These are phyloP conservation scores for Yponomeuta cagnagella DNA, from an alignment of 2,888 invertebrate genomes.

Conservation along the genomic window DNA sequence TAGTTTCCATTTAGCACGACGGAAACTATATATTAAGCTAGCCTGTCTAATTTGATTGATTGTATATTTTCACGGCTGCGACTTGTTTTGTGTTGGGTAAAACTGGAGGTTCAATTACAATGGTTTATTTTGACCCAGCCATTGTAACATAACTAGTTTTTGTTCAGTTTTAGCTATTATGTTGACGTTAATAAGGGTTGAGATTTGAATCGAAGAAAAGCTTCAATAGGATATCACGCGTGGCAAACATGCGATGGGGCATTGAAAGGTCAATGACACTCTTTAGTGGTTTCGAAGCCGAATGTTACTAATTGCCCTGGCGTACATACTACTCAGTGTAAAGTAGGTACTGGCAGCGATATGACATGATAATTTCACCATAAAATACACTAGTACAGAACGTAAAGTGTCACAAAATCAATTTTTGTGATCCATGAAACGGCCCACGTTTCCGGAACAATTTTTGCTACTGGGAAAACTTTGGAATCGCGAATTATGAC, in stretches of 20 bases:
- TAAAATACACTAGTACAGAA: too few relatives aligned
- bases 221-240: slow-evolving; percentile 3
- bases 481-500: too few relatives aligned
- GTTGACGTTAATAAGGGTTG: background rate
- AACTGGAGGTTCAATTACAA: background rate
- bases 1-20: too few relatives aligned
- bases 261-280: slow-evolving; percentile 7
- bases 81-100: background rate
- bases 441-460: too few relatives aligned
- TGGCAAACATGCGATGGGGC: background rate
- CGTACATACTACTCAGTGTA: too few relatives aligned
- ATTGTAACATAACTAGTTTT: background rate
- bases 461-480: too few relatives aligned
- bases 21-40: too few relatives aligned
- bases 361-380: too few relatives aligned
- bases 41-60: background rate
- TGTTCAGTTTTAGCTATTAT: background rate
- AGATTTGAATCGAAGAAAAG: background rate
- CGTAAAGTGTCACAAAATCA: too few relatives aligned
- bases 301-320: too few relatives aligned
- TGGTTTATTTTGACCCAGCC: background rate
- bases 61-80: background rate
- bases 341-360: too few relatives aligned
- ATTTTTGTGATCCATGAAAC: too few relatives aligned
- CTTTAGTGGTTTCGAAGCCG: slow-evolving; percentile 1